Evolutionary conservation across 2,888 invertebrate genomes (phyloP).

Genomic region (Saturnia pavonia): DNA sequence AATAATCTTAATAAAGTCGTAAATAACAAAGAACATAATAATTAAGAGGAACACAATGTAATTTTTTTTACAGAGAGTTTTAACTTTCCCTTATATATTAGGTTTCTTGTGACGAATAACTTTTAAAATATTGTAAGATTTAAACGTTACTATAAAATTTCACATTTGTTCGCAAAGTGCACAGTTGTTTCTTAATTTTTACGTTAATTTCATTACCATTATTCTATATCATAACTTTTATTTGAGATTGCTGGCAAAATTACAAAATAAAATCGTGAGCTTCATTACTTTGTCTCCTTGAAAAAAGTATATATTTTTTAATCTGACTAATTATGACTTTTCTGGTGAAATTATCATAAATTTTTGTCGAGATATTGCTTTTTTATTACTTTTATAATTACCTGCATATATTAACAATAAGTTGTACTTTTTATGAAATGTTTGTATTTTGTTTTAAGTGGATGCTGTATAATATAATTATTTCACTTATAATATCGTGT

Average conservation of each 20-base stretch:
- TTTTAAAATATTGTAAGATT: not conserved
- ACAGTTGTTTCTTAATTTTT: not conserved
- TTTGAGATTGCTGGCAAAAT: not conserved
- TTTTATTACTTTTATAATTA: conserved; percentile 3
- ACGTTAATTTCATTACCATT: too few relatives aligned
- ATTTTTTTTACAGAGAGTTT: not conserved
- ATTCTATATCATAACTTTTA: not conserved
- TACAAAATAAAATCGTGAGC: not conserved
- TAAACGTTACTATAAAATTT: not conserved
- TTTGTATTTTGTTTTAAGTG: not conserved
- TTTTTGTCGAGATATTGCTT: conserved; percentile 8
- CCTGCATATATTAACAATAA: not conserved
- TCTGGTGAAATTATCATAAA: not conserved
- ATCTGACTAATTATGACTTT: not conserved
- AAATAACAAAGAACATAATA: not conserved
- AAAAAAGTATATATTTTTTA: conserved; percentile 7
- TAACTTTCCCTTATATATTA: not conserved
- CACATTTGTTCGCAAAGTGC: not conserved
- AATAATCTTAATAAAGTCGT: not conserved
- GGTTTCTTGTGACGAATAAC: too few relatives aligned
- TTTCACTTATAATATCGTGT: not conserved
- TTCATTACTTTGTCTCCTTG: not conserved
- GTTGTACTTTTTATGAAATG: not conserved
- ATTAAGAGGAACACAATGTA: not conserved
- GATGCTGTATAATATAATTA: not conserved